Evolutionary conservation across 2,113 vertebrate species (phyloP), one percentile per base, ranked within the genome.

Genomic region (Poeciliopsis prolifica): DNA sequence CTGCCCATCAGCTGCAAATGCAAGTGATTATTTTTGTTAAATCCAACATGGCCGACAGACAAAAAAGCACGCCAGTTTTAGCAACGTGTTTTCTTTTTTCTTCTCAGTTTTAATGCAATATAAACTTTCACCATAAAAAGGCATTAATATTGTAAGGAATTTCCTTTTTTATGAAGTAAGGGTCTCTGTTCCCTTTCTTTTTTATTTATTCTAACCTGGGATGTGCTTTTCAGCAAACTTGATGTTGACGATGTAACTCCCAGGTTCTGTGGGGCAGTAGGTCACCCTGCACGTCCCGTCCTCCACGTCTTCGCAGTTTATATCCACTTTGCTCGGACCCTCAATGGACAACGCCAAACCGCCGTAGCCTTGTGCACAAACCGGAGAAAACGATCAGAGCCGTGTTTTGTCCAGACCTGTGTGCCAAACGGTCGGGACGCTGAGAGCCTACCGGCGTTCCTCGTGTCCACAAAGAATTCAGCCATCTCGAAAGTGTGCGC

Each of bases 301-400:
- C 82, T 98, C 97, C 87, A 97, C 88, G 35, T 99, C 98, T 68
- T 98, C 98, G 14, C 98, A 99, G 92, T 99, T 99, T 61, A 99
- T 99, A 90, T 99, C 97, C 70, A 99, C 97, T 92, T 99, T 99
- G 92, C 98, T 99, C n/a, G 97, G 97, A 63, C 98, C 98, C 89
- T 99, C 98, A 0, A 99, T 95, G 29, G 97, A 98, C 90, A 99
- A 90, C 19, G 97, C 97, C 5, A 99, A 86, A 61, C 98, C 98
- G 0, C 98, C 98, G 0, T 99, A 99, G 63, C 98, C 98, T 99
- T 58, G 24, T n/a, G 51, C 51, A 58, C 51, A 19, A 74, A 28
- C 14, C 14, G 6, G 33, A 78, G 61, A 8, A 58, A 30, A 2
- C 1, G 1, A 31, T 22, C 42, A 35, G 19, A 9, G 54, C 11